A percentile compares a stretch with the other conserved stretches of the same genome.
Evolutionary conservation across 2,113 vertebrate genomes (phyloP).

Genomic region (Anguilla rostrata): DNA sequence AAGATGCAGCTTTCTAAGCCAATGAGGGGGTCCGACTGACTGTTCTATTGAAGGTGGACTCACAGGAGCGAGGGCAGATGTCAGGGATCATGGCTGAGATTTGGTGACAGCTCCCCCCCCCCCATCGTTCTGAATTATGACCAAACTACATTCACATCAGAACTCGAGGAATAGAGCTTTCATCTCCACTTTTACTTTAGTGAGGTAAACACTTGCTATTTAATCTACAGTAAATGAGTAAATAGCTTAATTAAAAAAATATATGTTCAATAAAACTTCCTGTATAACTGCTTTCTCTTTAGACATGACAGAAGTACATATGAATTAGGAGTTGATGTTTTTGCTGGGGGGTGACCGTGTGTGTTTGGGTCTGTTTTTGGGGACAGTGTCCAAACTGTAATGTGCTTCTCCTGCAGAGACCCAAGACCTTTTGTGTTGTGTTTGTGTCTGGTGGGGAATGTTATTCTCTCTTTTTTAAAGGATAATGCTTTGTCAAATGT

Average conservation of each 20-base stretch:
- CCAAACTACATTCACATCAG: not conserved
- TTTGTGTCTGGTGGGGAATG: slow-evolving; percentile 50
- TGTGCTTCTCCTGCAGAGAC: slow-evolving; percentile 44
- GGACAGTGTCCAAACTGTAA: not conserved
- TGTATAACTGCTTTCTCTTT: not conserved
- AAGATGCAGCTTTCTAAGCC: not conserved
- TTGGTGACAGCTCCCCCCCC: no score
- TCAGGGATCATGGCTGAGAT: no score
- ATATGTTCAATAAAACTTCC: not conserved
- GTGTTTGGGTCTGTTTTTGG: not conserved
- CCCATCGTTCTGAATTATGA: no score
- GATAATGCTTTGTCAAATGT: slow-evolving; percentile 67
- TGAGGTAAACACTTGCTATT: not conserved
- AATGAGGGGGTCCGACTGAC: not conserved
- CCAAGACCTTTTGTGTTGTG: slow-evolving; percentile 47
- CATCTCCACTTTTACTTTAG: not conserved
- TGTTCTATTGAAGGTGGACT: not conserved
- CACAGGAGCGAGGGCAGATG: no score
- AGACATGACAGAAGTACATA: not conserved
- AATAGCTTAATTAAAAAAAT: not conserved
- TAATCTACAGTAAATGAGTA: not conserved
- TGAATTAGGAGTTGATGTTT: not conserved
- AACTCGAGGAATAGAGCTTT: not conserved
- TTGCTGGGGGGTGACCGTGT: not conserved
- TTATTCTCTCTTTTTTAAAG: slow-evolving; percentile 43